These are phyloP conservation scores for Aurelia sp. DNA, from an alignment of 30 jellyfish, hydroid and myxozoan genomes.

Conservation along the genomic window DNA sequence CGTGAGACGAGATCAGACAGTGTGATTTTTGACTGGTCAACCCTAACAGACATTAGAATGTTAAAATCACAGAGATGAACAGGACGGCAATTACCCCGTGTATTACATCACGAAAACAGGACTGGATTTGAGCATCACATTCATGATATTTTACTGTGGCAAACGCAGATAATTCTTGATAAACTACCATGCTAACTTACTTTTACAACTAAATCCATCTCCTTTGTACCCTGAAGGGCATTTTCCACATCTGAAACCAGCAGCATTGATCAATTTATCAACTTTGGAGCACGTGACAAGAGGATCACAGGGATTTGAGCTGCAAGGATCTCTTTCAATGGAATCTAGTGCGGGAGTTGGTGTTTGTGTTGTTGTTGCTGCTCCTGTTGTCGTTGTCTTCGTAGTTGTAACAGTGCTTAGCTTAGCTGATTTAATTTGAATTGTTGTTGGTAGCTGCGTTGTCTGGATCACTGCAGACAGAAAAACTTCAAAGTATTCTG, in stretches of 20 bases:
- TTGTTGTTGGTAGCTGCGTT: not conserved
- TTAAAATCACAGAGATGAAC: no score
- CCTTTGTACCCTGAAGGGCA: slow-evolving; percentile 73
- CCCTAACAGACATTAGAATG: no score
- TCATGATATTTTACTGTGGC: no score
- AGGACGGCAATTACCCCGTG: no score
- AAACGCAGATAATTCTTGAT: no score
- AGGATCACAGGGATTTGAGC: slow-evolving; percentile 67
- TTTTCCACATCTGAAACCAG: slow-evolving; percentile 70
- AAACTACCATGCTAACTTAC: slow-evolving; percentile 17
- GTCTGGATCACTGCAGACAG: not conserved
- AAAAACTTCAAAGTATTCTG: not conserved
- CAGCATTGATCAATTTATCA: slow-evolving; percentile 5
- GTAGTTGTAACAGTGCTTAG: slow-evolving; percentile 13
- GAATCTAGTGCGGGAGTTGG: slow-evolving; percentile 17
- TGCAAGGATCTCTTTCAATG: slow-evolving; percentile 58
- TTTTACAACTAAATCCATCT: slow-evolving; percentile 46
- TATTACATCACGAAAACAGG: no score
- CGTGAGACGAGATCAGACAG: no score
- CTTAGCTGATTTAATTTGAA: slow-evolving; percentile 2
- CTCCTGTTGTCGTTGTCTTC: slow-evolving; percentile 12
- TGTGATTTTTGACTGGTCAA: no score
- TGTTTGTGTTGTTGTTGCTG: slow-evolving; percentile 1
- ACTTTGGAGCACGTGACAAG: slow-evolving; percentile 47
- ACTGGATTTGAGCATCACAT: no score